Evolutionary conservation across 2,113 vertebrate species (phyloP).

Genomic region (Colinus virginianus): DNA sequence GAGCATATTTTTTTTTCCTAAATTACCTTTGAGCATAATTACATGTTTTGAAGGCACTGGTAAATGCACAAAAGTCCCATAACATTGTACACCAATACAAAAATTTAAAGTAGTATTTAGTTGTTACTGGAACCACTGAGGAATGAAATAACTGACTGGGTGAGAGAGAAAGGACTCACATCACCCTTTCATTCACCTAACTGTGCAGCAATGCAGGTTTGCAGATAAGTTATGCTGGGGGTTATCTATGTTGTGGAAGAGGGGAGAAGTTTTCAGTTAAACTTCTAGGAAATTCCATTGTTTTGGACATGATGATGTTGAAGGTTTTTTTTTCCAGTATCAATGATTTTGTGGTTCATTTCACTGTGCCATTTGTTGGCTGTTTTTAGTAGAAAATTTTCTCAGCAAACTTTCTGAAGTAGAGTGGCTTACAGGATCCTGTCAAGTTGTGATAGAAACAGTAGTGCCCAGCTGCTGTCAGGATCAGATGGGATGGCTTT

Average conservation of each 20-base stretch:
- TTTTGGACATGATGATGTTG: neutral
- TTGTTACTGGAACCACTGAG: neutral
- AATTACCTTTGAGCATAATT: neutral
- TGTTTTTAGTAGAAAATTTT: neutral
- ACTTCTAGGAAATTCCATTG: neutral
- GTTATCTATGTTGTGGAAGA: neutral
- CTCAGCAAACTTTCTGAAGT: neutral
- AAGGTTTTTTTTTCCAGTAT: neutral
- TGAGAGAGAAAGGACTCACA: neutral
- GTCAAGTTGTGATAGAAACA: neutral
- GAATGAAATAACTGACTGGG: neutral
- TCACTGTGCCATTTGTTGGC: neutral
- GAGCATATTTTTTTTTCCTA: neutral
- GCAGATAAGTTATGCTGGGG: neutral
- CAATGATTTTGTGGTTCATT: neutral
- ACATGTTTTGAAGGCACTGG: neutral
- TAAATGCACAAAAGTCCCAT: neutral
- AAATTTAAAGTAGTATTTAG: neutral
- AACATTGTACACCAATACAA: neutral
- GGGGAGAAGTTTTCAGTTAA: neutral
- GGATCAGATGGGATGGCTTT: neutral
- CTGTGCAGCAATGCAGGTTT: neutral
- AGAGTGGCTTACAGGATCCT: neutral
- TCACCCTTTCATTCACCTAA: neutral
- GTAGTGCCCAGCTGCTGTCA: neutral